Evolutionary conservation across 2,888 invertebrate genomes (phyloP).

Genomic region (Rhaphigaster nebulosa): DNA sequence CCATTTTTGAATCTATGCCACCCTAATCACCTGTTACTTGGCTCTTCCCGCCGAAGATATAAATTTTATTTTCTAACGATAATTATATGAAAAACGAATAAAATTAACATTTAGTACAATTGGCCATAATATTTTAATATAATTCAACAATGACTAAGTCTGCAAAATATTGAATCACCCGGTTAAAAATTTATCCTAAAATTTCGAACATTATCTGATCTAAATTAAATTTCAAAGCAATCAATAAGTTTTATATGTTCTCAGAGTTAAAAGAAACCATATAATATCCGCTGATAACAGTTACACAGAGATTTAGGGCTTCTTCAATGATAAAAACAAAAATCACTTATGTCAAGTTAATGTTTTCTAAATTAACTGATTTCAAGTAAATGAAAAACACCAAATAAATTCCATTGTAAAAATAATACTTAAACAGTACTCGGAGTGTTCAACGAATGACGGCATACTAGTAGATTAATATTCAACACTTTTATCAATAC

Average conservation of each 20-base stretch:
- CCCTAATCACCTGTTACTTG: slow-evolving; percentile 59
- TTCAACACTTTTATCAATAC: not conserved
- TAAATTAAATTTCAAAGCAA: not conserved
- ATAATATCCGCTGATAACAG: not conserved
- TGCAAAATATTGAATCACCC: not conserved
- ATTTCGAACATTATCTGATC: not conserved
- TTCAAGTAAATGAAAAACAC: not conserved
- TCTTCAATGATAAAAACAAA: not conserved
- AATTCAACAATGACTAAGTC: slow-evolving; percentile 37
- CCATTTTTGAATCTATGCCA: slow-evolving; percentile 57
- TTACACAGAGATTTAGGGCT: not conserved
- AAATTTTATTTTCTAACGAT: slow-evolving; percentile 23
- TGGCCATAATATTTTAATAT: slow-evolving; percentile 28
- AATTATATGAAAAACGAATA: not conserved
- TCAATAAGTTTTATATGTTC: not conserved
- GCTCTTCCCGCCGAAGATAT: slow-evolving; percentile 51
- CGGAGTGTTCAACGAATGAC: not conserved
- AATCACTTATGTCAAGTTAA: not conserved
- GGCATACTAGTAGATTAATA: not conserved
- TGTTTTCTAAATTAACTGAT: not conserved
- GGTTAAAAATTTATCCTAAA: not conserved
- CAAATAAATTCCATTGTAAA: too few species aligned
- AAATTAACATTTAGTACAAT: slow-evolving; percentile 31
- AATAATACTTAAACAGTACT: not conserved
- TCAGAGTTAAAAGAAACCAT: not conserved